A percentile compares a stretch with the other conserved stretches of the same genome.
Conservation (phyloP, 1,140 invertebrate genomes). For the Aculops lycopersici region DNA sequence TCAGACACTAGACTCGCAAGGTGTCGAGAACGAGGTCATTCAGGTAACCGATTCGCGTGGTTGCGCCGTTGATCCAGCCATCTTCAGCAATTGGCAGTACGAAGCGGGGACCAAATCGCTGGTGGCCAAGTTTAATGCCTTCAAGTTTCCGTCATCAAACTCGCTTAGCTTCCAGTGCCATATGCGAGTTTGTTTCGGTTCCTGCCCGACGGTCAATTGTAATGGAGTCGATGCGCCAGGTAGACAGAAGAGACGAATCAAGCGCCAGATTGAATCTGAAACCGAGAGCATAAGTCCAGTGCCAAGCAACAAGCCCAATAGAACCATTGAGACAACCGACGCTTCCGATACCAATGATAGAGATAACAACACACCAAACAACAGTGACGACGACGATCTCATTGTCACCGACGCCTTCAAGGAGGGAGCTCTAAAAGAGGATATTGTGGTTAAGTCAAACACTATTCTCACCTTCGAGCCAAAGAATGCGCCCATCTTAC, state of each 20-base stretch:
- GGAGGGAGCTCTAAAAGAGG: conserved; percentile 52
- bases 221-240: conserved; percentile 59
- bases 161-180: conserved; percentile 83
- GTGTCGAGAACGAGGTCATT: conserved; percentile 65
- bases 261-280: too few species aligned
- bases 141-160: conserved; percentile 76
- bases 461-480: conserved; percentile 57
- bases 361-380: not conserved
- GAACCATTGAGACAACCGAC: conserved; percentile 4
- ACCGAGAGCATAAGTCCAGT: too few species aligned
- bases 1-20: conserved; percentile 49
- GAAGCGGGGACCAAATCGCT: conserved; percentile 45
- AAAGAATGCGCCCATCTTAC: conserved; percentile 31
- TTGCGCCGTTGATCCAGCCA: conserved; percentile 59
- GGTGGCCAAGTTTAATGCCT: conserved; percentile 53
- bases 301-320: not conserved
- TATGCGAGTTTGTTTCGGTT: conserved; percentile 70
- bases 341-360: too few species aligned
- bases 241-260: conserved; percentile 28
- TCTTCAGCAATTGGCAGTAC: conserved; percentile 70
- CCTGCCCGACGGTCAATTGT: conserved; percentile 75
- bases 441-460: conserved; percentile 67
- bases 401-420: conserved; percentile 15
- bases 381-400: conserved; percentile 7
- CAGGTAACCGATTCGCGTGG: conserved; percentile 70